Conservation (phyloP, 1,140 invertebrate species). For the Conopomorpha cramerella region DNA sequence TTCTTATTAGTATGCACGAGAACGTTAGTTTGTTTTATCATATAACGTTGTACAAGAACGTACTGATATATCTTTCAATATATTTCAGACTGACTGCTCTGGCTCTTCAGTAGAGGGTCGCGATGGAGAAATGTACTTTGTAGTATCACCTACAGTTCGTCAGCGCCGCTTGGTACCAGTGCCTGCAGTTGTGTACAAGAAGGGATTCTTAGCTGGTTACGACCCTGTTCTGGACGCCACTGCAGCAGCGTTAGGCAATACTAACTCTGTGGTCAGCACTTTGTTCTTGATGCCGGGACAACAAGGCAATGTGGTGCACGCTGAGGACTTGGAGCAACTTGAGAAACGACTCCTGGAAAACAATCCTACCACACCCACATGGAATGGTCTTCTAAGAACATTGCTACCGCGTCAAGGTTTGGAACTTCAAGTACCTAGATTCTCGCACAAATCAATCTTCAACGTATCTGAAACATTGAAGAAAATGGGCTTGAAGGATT, state of each 20-base stretch:
- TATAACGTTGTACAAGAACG: not conserved
- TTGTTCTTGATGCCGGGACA: constrained; percentile 81
- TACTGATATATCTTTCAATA: constrained; percentile 1
- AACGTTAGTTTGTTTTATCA: too few relatives aligned
- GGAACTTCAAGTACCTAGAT: constrained; percentile 81
- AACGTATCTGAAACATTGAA: constrained; percentile 77
- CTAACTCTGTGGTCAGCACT: constrained; percentile 73
- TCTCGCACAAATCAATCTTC: constrained; percentile 79
- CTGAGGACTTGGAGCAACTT: constrained; percentile 73
- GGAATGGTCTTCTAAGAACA: constrained; percentile 73
- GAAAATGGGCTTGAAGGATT: constrained; percentile 77
- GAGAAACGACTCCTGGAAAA: constrained; percentile 70
- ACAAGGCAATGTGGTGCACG: constrained; percentile 73
- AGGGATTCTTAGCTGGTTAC: constrained; percentile 78
- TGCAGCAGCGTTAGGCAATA: constrained; percentile 72
- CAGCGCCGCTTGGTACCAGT: constrained; percentile 79
- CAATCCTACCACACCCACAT: constrained; percentile 69
- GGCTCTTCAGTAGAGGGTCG: constrained; percentile 70
- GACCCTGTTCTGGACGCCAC: constrained; percentile 82
- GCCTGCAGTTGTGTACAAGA: constrained; percentile 77
- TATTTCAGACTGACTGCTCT: constrained; percentile 74
- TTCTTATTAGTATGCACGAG: too few relatives aligned
- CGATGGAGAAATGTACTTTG: constrained; percentile 84
- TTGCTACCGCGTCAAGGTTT: constrained; percentile 73
- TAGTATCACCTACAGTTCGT: constrained; percentile 75